Evolutionary conservation across 2,113 vertebrate genomes (phyloP), one percentile per base, ranked within the genome.

Genomic region (Danionella cerebrum): DNA sequence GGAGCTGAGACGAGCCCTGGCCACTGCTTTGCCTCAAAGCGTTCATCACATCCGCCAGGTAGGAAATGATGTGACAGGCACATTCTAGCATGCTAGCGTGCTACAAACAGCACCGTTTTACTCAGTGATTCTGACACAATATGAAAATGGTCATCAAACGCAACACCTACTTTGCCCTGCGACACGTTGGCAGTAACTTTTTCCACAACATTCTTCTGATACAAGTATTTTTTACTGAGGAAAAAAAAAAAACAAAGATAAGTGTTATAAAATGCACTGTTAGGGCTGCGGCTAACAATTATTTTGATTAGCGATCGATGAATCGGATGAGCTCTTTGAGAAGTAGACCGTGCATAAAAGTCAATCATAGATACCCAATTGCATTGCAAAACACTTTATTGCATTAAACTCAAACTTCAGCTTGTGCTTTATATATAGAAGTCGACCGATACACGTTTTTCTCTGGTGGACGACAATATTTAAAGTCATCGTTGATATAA

Each of bases 141-240:
- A 5, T 41, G 27, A 7, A 38, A 25, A 18, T n/a, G 12, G 19
- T 12, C 22, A 19, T 1, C 7, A 1, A 19, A 2, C 16, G 42
- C 12, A 45, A 10, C 14, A 18, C 89, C 75, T 83, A 98, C 96
- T 91, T 99, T 98, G 45, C 95, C 96, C 54, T 99, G 95, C 75
- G 96, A 92, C 52, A 97, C 86, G 1, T 91, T 97, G 21, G 92
- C 89, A 51, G 94, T 96, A 83, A 98, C 93, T 86, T 99, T 99
- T 83, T 99, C 96, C 62, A 97, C 87, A n/a, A 99, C 95, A 1
- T 99, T 98, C 87, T 99, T 99, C 67, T 98, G 95, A 52, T 94
- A 95, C 69, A 99, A 84, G 82, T 99, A 99, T 66, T 98, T 98
- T 85, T 99, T 99, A 84, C 96, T 99, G 82, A 25, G 81, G 55